Conservation (phyloP, 2,113 vertebrate genomes). For the human region GRCh38 chr19:1071501-1072000, state of each 20-base stretch:
- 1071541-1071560: background rate
- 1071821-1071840: background rate
- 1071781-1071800: background rate
- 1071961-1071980: accelerated
- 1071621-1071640: background rate
- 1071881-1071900: background rate
- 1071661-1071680: no score
- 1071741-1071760: background rate
- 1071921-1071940: background rate
- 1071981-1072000: no score
- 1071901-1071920: background rate
- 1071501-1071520: background rate
- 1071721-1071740: background rate
- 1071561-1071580: background rate
- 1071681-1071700: background rate
- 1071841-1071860: background rate
- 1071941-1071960: background rate
- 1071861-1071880: background rate
- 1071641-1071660: background rate
- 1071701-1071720: background rate
- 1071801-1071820: background rate
- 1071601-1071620: background rate
- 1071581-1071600: background rate
- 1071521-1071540: background rate
- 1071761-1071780: background rate